These are phyloP conservation scores for Drosophila mauritiana DNA, from an alignment of 1,140 invertebrate species.

Conservation along the genomic window DNA sequence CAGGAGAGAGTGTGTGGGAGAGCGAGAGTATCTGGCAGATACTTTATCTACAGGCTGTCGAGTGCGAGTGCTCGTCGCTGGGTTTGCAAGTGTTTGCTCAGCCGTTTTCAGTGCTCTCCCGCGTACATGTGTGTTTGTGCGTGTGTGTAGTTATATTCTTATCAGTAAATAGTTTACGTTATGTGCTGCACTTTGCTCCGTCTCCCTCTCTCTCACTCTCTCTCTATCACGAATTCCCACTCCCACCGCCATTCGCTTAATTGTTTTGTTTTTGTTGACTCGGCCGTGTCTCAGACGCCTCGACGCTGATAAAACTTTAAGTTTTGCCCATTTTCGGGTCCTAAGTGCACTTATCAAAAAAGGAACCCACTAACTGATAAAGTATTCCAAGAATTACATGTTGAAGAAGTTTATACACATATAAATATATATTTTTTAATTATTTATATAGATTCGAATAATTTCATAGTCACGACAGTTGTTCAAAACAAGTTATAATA, in stretches of 20 bases:
- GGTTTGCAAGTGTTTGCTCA: constrained; percentile 76
- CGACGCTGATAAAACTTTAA: constrained; percentile 47
- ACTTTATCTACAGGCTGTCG: constrained; percentile 69
- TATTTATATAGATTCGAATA: no score
- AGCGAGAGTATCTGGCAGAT: constrained; percentile 56
- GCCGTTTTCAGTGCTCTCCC: constrained; percentile 49
- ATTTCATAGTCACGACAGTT: no score
- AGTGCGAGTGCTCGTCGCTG: constrained; percentile 52
- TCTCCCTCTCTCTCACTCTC: not conserved
- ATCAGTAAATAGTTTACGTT: constrained; percentile 79
- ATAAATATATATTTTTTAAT: no score
- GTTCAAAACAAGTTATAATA: no score
- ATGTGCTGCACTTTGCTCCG: constrained; percentile 55
- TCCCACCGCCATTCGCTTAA: constrained; percentile 19
- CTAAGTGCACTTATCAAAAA: constrained; percentile 6
- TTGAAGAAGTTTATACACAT: no score
- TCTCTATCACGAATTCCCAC: not conserved
- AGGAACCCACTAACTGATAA: not conserved
- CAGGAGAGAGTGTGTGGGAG: constrained; percentile 15
- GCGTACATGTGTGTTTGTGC: constrained; percentile 4
- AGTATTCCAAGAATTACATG: no score
- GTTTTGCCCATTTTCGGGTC: constrained; percentile 8
- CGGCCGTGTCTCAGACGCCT: constrained; percentile 30
- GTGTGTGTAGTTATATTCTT: constrained; percentile 48
- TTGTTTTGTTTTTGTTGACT: constrained; percentile 55